Evolutionary conservation across 2,113 vertebrate genomes (phyloP), one percentile per base, ranked within the genome.

Genomic region (Bufo bufo): DNA sequence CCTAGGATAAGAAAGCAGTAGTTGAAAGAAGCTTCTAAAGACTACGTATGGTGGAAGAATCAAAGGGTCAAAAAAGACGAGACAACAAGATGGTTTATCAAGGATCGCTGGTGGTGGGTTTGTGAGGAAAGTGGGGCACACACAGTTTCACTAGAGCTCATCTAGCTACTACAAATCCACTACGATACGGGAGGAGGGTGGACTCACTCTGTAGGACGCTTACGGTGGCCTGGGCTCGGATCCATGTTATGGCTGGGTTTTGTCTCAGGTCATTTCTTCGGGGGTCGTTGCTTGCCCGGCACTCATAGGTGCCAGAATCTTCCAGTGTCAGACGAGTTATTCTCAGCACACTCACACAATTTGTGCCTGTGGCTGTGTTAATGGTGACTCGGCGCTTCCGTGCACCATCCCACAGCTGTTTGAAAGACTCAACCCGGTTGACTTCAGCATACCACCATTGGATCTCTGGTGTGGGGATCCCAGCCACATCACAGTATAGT

Each of bases 371-470:
- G 90, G 98, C 98, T 56, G 96, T 97, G 96, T 96, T 97, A 95
- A 99, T 98, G 93, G 97, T 96, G 92, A 99, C 98, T 90, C 98
- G 96, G 83, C 96, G 97, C 94, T 97, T 98, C 91, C 98, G 96
- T 91, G 97, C 98, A 86, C 97, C 97, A 84, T 98, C 96, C 98
- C 98, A 99, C 92, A 99, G 97, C 95, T 98, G 97, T 96, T 97
- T 99, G 97, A 99, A 99, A 96, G 98, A 96, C 94, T 99, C 98
- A 90, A 96, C 97, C 90, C 97, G 96, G 96, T 99, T 99, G 94
- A 98, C 96, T 94, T 99, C 98, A 16, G 98, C 96, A 90, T 99
- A 99, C 98, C 98, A 99, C 98, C 98, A 99, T 95, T 99, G 97
- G 97, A 99, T 99, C 96, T 99, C 98, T 90, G 98, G 98, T 91